Conservation (phyloP, 2,113 vertebrate species). For the Ammodytes dubius region DNA sequence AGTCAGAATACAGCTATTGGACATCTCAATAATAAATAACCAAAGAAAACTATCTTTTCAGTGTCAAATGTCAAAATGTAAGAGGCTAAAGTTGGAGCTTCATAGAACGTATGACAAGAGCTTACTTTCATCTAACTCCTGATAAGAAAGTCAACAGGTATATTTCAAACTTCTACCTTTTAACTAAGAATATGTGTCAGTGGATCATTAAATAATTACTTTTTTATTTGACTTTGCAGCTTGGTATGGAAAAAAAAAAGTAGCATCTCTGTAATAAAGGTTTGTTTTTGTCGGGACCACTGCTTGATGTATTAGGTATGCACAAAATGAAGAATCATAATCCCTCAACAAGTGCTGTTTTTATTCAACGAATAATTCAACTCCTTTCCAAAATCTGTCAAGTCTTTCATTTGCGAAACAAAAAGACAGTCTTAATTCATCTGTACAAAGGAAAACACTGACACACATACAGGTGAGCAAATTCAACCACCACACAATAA, state of each 20-base stretch:
- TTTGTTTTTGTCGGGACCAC: not conserved
- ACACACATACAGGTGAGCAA: conserved; percentile 53
- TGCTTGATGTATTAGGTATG: not conserved
- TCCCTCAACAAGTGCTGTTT: conserved; percentile 16
- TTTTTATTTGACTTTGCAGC: not conserved
- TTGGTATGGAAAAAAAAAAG: not conserved
- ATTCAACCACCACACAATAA: conserved; percentile 52
- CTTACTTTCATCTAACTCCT: not conserved
- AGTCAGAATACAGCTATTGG: too few relatives aligned
- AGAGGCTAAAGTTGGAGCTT: too few relatives aligned
- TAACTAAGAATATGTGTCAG: too few relatives aligned
- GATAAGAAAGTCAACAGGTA: not conserved
- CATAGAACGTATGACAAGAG: too few relatives aligned
- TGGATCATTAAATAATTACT: not conserved
- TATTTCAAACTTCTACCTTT: not conserved
- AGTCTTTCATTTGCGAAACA: conserved; percentile 16
- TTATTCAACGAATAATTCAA: conserved; percentile 9
- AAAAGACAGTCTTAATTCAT: conserved; percentile 27
- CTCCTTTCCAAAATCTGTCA: conserved; percentile 13
- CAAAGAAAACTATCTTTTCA: too few relatives aligned
- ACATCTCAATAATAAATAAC: too few relatives aligned
- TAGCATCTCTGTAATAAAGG: not conserved
- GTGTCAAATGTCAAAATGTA: too few relatives aligned
- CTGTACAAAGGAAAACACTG: conserved; percentile 43
- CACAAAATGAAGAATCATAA: not conserved